A percentile compares a stretch with the other conserved stretches of the same genome.
These are phyloP conservation scores for Oasisia sp. DNA, from an alignment of 2,888 invertebrate species.

Conservation along the genomic window DNA sequence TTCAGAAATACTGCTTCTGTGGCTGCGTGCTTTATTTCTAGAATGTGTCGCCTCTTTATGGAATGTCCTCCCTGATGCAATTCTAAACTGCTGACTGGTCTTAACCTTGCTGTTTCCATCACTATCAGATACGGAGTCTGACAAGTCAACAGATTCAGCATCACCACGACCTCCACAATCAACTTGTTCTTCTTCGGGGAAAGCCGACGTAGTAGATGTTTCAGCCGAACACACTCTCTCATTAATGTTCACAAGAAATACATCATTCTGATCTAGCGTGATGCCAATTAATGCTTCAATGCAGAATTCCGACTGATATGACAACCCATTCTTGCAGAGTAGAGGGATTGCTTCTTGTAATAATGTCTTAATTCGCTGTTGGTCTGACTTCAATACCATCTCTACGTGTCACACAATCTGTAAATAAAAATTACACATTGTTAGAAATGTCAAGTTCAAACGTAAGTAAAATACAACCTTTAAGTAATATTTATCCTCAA, in stretches of 20 bases:
- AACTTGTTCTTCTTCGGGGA: background rate
- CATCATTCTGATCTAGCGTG: constrained; percentile 3
- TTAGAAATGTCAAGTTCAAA: background rate
- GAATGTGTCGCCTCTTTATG: background rate
- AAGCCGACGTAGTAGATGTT: background rate
- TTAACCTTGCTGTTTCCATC: background rate
- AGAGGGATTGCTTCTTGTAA: background rate
- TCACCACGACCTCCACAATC: background rate
- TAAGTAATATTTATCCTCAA: too few species aligned
- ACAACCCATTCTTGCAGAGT: background rate
- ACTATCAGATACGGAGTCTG: background rate
- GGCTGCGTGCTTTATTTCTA: background rate
- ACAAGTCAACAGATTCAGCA: background rate
- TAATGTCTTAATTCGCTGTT: background rate
- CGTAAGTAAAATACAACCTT: too few species aligned
- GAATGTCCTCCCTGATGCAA: background rate
- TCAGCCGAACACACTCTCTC: constrained; percentile 4
- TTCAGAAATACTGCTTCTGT: background rate
- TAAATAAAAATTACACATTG: background rate
- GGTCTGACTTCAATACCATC: background rate
- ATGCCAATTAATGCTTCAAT: constrained; percentile 7
- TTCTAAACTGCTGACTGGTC: background rate
- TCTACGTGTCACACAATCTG: background rate
- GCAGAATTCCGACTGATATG: constrained; percentile 6
- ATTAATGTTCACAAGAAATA: constrained; percentile 12